A percentile compares a stretch with the other conserved stretches of the same genome.
Conservation (phyloP, 2,888 invertebrate genomes). For the Buathra laborator region DNA sequence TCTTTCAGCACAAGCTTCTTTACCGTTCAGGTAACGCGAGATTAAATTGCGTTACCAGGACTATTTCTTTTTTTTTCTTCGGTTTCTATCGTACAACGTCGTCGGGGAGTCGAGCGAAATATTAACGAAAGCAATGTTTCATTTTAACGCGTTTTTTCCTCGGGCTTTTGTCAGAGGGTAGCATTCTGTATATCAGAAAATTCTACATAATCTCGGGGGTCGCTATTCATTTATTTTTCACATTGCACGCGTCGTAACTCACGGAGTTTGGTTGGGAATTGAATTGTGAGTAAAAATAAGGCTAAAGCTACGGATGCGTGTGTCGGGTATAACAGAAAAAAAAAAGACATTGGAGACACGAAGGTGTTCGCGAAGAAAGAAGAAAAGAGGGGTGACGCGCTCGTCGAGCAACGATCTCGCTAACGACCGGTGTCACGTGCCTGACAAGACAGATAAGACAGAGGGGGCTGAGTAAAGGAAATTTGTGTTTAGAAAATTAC, state of each 20-base stretch:
- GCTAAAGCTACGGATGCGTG: slow-evolving; percentile 30
- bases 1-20: slow-evolving; percentile 54
- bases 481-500: slow-evolving; percentile 83
- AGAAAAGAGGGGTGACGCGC: slow-evolving; percentile 64
- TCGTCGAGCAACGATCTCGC: slow-evolving; percentile 53
- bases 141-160: not conserved
- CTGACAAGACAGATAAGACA: slow-evolving; percentile 72
- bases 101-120: slow-evolving; percentile 6
- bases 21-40: slow-evolving; percentile 48
- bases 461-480: slow-evolving; percentile 76
- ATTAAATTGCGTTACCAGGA: slow-evolving; percentile 48
- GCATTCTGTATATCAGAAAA: not conserved
- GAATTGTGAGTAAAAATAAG: slow-evolving; percentile 15
- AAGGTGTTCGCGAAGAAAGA: slow-evolving; percentile 53
- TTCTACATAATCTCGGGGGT: not conserved
- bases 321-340: not conserved
- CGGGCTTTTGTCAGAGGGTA: not conserved
- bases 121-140: slow-evolving; percentile 20
- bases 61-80: slow-evolving; percentile 31
- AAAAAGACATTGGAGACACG: slow-evolving; percentile 37
- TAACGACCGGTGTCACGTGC: slow-evolving; percentile 79
- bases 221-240: not conserved
- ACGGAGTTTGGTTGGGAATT: not conserved
- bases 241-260: not conserved
- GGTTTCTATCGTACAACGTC: not conserved